These are phyloP conservation scores for Clangula hyemalis DNA, from an alignment of 2,797 vertebrate species.

Conservation along the genomic window DNA sequence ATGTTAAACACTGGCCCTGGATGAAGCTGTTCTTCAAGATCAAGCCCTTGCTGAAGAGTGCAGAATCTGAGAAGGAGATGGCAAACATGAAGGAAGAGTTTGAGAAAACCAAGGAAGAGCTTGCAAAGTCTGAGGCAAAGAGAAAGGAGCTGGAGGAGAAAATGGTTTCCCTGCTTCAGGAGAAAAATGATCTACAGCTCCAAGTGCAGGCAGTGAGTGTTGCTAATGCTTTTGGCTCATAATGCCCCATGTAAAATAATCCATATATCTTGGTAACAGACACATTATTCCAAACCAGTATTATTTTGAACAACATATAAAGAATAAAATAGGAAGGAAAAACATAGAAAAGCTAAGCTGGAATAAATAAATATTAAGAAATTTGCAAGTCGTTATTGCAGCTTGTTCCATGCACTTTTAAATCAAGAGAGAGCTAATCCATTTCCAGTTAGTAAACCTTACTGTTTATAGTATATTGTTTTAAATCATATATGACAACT, in stretches of 20 bases:
- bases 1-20: slow-evolving; percentile 90
- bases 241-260: not conserved
- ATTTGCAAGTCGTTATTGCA: not conserved
- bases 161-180: slow-evolving; percentile 77
- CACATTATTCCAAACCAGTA: not conserved
- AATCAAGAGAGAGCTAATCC: not conserved
- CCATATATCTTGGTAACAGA: not conserved
- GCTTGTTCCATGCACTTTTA: not conserved
- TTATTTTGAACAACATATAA: not conserved
- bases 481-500: not conserved
- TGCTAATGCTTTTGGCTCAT: not conserved
- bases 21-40: slow-evolving; percentile 85
- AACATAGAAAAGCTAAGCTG: not conserved
- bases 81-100: slow-evolving; percentile 82
- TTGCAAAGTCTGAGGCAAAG: slow-evolving; percentile 78
- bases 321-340: not conserved
- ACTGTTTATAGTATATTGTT: not conserved
- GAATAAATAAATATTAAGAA: not conserved
- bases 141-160: slow-evolving; percentile 81
- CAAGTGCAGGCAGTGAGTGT: slow-evolving; percentile 80
- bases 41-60: slow-evolving; percentile 81
- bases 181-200: slow-evolving; percentile 81
- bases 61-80: slow-evolving; percentile 83
- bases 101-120: slow-evolving; percentile 79
- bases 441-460: not conserved